These are phyloP conservation scores for Ophiothrix spiculata DNA, from an alignment of 35 echinoderm and acorn worm genomes.

Conservation along the genomic window DNA sequence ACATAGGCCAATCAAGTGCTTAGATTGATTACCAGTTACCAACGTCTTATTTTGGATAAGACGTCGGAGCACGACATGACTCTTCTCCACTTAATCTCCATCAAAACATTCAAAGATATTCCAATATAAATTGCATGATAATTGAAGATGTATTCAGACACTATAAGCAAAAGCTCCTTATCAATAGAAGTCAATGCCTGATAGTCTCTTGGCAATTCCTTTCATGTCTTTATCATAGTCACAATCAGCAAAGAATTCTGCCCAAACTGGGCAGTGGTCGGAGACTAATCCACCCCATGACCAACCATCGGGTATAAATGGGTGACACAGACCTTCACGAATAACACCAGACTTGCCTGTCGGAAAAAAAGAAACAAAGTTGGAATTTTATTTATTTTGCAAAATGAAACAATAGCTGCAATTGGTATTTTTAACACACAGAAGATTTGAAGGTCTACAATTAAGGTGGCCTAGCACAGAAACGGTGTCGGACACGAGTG, in stretches of 20 bases:
- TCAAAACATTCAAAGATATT: too few relatives aligned
- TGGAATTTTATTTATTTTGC: background rate
- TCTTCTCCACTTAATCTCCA: too few relatives aligned
- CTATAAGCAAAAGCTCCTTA: too few relatives aligned
- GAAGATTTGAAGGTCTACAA: too few relatives aligned
- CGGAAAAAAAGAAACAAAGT: slow-evolving; percentile 31
- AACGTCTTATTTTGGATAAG: too few relatives aligned
- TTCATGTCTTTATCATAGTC: slow-evolving; percentile 4
- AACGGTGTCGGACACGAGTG: too few relatives aligned
- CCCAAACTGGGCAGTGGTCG: slow-evolving; percentile 58
- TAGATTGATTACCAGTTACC: too few relatives aligned
- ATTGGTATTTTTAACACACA: background rate
- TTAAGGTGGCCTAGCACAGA: too few relatives aligned
- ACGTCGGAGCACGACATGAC: too few relatives aligned
- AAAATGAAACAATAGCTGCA: background rate
- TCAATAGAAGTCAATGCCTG: background rate
- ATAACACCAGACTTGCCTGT: slow-evolving; percentile 53
- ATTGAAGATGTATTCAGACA: too few relatives aligned
- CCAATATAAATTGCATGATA: too few relatives aligned
- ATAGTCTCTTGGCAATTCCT: slow-evolving; percentile 10
- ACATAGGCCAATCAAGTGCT: too few relatives aligned
- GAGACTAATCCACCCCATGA: slow-evolving; percentile 57
- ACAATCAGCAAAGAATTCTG: slow-evolving; percentile 41
- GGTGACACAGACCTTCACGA: slow-evolving; percentile 55
- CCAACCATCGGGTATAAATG: slow-evolving; percentile 77